phyloP scores from a whole-genome alignment of 2,113 vertebrate species.

The Hassar affinis region DNA sequence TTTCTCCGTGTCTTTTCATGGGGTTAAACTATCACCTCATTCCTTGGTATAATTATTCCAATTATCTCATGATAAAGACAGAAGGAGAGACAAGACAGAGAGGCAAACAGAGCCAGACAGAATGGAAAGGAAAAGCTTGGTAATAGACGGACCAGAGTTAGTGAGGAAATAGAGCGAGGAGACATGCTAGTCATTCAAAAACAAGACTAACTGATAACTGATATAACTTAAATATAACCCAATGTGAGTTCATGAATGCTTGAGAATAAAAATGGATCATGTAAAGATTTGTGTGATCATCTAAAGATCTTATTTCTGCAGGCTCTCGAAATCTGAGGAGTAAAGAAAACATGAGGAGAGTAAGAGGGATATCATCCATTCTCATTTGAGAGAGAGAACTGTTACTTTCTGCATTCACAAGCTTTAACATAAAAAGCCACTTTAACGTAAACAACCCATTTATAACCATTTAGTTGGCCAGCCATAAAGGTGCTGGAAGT shows the following conservation, averaged over 20 bases:
- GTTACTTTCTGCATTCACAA: not conserved
- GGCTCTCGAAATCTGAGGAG: not conserved
- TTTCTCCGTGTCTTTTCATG: not conserved
- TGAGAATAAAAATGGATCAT: not conserved
- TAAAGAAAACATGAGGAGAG: not conserved
- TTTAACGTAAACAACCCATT: not conserved
- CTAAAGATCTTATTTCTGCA: not conserved
- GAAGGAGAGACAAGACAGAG: not conserved
- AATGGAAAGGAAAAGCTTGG: not conserved
- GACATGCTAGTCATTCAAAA: not conserved
- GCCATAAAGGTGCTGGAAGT: constrained; percentile 2
- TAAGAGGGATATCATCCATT: not conserved
- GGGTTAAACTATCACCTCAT: not conserved
- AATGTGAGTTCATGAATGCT: not conserved
- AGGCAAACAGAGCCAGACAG: not conserved
- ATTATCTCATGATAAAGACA: not conserved
- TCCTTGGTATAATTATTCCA: not conserved
- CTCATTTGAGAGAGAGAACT: not conserved
- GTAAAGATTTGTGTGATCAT: not conserved
- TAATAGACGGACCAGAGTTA: not conserved
- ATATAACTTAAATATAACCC: too few species aligned
- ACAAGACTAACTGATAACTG: not conserved
- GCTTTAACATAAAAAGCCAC: not conserved
- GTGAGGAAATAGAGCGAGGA: not conserved
- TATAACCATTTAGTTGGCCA: not conserved